Evolutionary conservation across 30 jellyfish, hydroid and myxozoan genomes (phyloP).

Genomic region (Rhopilema esculentum): DNA sequence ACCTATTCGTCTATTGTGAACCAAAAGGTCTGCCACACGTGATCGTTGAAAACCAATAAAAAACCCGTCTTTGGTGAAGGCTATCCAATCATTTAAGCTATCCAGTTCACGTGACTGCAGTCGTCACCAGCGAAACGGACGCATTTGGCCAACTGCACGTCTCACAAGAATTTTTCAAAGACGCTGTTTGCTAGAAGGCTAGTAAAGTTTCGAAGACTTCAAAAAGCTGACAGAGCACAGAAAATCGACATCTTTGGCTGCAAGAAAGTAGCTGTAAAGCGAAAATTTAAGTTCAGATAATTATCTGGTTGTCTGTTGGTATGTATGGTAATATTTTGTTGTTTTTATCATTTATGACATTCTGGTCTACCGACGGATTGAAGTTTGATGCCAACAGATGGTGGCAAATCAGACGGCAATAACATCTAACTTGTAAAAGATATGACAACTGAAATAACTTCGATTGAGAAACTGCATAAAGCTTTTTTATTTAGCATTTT

Average conservation of each 20-base stretch:
- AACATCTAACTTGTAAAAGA: no score
- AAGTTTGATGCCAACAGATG: no score
- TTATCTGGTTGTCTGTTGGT: not conserved
- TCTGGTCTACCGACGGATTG: not conserved
- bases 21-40: conserved; percentile 55
- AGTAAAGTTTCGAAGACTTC: not conserved
- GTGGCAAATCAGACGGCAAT: no score
- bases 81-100: conserved; percentile 5
- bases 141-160: not conserved
- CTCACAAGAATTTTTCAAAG: not conserved
- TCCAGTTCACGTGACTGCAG: conserved; percentile 30
- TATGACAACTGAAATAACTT: no score
- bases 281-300: not conserved
- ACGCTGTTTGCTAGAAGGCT: not conserved
- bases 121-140: not conserved
- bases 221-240: not conserved
- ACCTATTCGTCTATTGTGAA: conserved; percentile 51
- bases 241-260: not conserved
- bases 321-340: not conserved
- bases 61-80: not conserved
- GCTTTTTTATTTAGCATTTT: no score
- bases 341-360: not conserved
- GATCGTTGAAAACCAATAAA: conserved; percentile 18
- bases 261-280: not conserved
- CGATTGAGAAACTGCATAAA: no score